Base-by-base conservation (phyloP, 1,140 invertebrate species). In the Eriosoma lanigerum region DNA sequence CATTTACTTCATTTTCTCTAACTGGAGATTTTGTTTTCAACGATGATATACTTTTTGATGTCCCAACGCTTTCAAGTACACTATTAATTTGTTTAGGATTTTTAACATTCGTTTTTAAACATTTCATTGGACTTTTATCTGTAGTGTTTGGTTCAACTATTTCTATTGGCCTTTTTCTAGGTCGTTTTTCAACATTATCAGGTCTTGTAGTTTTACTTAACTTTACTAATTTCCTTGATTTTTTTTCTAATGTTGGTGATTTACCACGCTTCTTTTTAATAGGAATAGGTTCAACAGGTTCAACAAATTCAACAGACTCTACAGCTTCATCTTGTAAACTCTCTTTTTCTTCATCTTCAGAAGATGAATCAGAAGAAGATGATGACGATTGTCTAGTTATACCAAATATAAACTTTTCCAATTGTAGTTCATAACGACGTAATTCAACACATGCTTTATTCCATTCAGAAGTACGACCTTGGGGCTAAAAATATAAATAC, bases 381-480 rank as follows among this genome's bases (percentile, higher is more conserved):
- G 75, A 78, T 48, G 75, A 78, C 29, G 75, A 62, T 46, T 78
- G 75, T 62, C 56, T 8, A 19, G 75, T 17, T 29, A 78, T 12
- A 46, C 75, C 75, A 78, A 78, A 78, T 26, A 78, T 78, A 26
- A 78, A 21, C 82, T 90, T 89, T 70, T 88, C 86, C 52, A 93
- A 84, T 64, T 93, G 85, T 81, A 89, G 87, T 83, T 92, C 91
- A 86, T 95, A 92, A 50, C 89, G 88, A 78, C 88, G 87, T 24
- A 95, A 84, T 84, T 96, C 94, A 80, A 93, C 89, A 80, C 90
- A 88, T 5, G 93, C 92, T 85, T 91, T 91, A 68, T 89, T 91
- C 86, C 91, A 91, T 1, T 88, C 86, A 12, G 88, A 87, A 44
- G 89, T 89, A 81, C 88, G 73, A 87, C 84, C 92, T 92, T 62